These are phyloP conservation scores for Galbula dea DNA, from an alignment of 2,113 vertebrate genomes.

Conservation along the genomic window DNA sequence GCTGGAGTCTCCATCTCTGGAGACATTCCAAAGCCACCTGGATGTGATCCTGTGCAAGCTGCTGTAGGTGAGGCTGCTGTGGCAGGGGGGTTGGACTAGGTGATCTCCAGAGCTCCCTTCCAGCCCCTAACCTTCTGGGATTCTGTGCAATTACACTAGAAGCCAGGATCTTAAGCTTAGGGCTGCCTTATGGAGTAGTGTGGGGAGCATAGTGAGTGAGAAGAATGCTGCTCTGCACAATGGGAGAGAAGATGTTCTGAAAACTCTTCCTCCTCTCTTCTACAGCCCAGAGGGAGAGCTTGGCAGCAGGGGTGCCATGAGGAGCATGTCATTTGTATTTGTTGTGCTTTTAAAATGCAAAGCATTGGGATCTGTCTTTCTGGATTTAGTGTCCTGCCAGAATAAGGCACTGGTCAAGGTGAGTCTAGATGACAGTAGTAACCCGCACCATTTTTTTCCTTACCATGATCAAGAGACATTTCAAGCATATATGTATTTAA, in stretches of 20 bases:
- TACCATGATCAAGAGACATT: background rate
- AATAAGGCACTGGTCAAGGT: background rate
- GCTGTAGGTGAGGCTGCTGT: too few relatives aligned
- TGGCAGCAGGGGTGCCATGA: background rate
- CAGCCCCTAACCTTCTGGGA: too few relatives aligned
- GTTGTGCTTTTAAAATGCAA: background rate
- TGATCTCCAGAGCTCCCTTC: too few relatives aligned
- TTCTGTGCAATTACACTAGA: too few relatives aligned
- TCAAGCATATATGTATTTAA: slow-evolving; percentile 9
- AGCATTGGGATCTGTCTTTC: background rate
- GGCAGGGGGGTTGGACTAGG: too few relatives aligned
- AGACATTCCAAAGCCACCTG: too few relatives aligned
- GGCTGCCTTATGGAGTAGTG: background rate
- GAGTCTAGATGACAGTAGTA: background rate
- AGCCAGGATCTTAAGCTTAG: background rate
- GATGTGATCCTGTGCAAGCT: too few relatives aligned
- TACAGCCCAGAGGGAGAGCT: background rate
- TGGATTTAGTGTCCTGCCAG: background rate
- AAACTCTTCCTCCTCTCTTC: background rate
- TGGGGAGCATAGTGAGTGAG: background rate
- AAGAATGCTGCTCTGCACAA: background rate
- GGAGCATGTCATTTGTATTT: fast-evolving
- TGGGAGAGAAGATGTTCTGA: background rate
- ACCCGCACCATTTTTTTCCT: background rate
- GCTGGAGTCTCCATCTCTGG: too few relatives aligned